Conservation (phyloP, 1,140 invertebrate genomes). For the Cherax quadricarinatus region DNA sequence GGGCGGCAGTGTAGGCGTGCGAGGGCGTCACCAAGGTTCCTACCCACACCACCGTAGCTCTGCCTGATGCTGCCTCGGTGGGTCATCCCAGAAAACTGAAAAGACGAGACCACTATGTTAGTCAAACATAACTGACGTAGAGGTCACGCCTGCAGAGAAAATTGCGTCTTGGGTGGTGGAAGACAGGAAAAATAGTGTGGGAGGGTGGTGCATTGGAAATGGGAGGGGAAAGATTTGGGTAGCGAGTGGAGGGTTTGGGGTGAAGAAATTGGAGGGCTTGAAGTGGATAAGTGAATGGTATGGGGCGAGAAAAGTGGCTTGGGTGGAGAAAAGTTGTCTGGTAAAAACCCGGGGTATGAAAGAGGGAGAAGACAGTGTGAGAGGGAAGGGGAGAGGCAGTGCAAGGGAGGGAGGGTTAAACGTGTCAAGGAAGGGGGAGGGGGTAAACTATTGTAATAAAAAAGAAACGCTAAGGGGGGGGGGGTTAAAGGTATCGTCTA, state of each 20-base stretch:
- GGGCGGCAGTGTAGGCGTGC: constrained; percentile 83
- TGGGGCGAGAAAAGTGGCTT: neutral
- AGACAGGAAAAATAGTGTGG: neutral
- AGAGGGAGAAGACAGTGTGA: too few species aligned
- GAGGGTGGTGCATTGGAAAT: neutral
- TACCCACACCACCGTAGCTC: constrained; percentile 89
- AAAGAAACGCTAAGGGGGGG: too few species aligned
- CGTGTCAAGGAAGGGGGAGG: too few species aligned
- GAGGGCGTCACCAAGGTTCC: constrained; percentile 93
- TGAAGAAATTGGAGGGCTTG: neutral
- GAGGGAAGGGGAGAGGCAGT: too few species aligned
- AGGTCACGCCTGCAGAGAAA: neutral
- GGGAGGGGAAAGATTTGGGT: too few species aligned
- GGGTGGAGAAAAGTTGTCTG: neutral
- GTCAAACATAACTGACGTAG: neutral
- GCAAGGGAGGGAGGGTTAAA: too few species aligned
- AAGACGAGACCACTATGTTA: neutral
- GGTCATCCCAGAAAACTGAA: constrained; percentile 87
- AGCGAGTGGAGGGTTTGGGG: too few species aligned
- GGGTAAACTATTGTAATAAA: too few species aligned
- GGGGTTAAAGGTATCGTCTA: too few species aligned
- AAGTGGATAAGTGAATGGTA: neutral
- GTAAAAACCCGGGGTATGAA: neutral
- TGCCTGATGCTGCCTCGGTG: constrained; percentile 82
- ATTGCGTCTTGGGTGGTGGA: neutral